Evolutionary conservation across 2,797 vertebrate species (phyloP).

Genomic region (Epinephelus awoara): DNA sequence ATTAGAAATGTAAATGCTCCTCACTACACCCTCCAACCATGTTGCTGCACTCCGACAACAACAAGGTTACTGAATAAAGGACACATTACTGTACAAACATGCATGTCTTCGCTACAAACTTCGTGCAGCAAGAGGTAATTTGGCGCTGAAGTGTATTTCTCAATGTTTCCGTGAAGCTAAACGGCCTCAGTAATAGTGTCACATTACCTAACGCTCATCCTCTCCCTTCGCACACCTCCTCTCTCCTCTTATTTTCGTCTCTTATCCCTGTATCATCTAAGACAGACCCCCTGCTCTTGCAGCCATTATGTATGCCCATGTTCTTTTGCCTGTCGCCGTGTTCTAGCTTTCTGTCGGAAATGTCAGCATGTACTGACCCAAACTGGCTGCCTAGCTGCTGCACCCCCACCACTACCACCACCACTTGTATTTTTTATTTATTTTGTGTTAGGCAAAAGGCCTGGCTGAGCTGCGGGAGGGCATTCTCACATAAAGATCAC

Average conservation of each 20-base stretch:
- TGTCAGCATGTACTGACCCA: conserved; percentile 80
- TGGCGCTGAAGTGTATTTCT: conserved; percentile 18
- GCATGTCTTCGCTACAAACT: background rate
- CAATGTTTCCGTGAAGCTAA: conserved; percentile 23
- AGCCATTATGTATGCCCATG: conserved; percentile 72
- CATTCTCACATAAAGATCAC: conserved; percentile 81
- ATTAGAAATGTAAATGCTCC: conserved; percentile 58
- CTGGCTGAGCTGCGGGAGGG: conserved; percentile 71
- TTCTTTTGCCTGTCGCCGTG: conserved; percentile 68
- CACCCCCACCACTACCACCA: background rate
- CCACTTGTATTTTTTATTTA: conserved; percentile 1
- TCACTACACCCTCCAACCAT: conserved; percentile 25
- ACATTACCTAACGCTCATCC: conserved; percentile 23
- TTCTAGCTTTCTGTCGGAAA: conserved; percentile 76
- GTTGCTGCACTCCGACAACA: conserved; percentile 11
- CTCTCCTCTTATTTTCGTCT: conserved; percentile 37
- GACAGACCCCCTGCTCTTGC: conserved; percentile 61
- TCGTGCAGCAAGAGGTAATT: conserved; percentile 3
- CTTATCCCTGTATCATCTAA: conserved; percentile 45
- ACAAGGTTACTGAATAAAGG: conserved; percentile 34
- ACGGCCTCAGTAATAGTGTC: conserved; percentile 32
- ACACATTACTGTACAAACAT: conserved; percentile 29
- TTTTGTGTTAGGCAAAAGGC: conserved; percentile 56
- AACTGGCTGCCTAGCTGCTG: conserved; percentile 54
- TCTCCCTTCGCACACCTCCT: conserved; percentile 21